phyloP scores from a whole-genome alignment of 1,140 invertebrate genomes.

The Battus philenor region DNA sequence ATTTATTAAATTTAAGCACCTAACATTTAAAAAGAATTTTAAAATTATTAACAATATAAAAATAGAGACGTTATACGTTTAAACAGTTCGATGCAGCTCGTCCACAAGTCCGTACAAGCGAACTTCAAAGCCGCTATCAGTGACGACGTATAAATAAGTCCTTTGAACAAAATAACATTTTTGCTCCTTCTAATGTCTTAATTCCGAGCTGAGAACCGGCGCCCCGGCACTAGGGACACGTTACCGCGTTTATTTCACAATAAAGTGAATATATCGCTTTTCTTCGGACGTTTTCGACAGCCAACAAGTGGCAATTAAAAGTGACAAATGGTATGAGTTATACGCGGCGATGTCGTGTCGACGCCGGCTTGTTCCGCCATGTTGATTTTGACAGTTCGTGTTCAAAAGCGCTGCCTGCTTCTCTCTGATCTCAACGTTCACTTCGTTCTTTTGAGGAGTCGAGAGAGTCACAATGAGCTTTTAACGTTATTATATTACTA shows the following conservation, averaged over 20 bases:
- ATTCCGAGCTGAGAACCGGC: slow-evolving; percentile 29
- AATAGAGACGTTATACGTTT: slow-evolving; percentile 29
- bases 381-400: slow-evolving; percentile 29
- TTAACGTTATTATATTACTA: slow-evolving; percentile 12
- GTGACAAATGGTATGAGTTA: slow-evolving; percentile 72
- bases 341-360: slow-evolving; percentile 33
- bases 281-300: slow-evolving; percentile 62
- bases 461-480: slow-evolving; percentile 28
- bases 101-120: slow-evolving; percentile 31
- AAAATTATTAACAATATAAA: slow-evolving; percentile 3
- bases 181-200: slow-evolving; percentile 49
- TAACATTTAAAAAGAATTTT: slow-evolving; percentile 5
- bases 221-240: slow-evolving; percentile 19
- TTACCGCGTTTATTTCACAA: slow-evolving; percentile 62
- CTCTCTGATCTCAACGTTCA: slow-evolving; percentile 50
- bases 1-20: background rate
- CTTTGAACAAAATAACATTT: slow-evolving; percentile 43
- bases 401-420: slow-evolving; percentile 31
- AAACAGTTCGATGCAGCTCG: slow-evolving; percentile 23
- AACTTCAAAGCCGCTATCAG: slow-evolving; percentile 52
- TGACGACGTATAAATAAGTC: slow-evolving; percentile 52
- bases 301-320: slow-evolving; percentile 72
- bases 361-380: slow-evolving; percentile 32
- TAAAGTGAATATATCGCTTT: slow-evolving; percentile 68
- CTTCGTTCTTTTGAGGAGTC: slow-evolving; percentile 30